Conservation (phyloP, 2,797 vertebrate genomes). For the Eulemur mongoz region DNA sequence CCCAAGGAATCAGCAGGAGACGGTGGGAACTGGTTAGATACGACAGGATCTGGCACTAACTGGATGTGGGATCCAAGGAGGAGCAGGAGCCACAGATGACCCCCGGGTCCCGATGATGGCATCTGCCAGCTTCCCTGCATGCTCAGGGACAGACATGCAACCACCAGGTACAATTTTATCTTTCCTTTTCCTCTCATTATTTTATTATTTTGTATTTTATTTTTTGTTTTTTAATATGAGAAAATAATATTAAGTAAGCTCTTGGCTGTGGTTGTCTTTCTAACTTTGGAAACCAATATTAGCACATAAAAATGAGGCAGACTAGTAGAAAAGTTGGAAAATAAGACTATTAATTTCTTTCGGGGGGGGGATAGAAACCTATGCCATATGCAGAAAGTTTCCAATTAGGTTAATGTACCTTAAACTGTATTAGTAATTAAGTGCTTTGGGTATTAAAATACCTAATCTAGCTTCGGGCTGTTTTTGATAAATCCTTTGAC, state of each 20-base stretch:
- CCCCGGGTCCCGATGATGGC: background rate
- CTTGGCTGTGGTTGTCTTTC: background rate
- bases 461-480: conserved; percentile 81
- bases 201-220: conserved; percentile 49
- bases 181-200: conserved; percentile 35
- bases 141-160: background rate
- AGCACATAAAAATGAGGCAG: conserved; percentile 25
- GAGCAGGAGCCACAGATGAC: background rate
- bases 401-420: conserved; percentile 76
- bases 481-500: conserved; percentile 83
- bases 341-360: conserved; percentile 69
- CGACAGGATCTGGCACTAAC: background rate
- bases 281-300: conserved; percentile 50
- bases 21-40: background rate
- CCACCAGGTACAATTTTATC: background rate
- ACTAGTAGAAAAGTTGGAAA: conserved; percentile 57
- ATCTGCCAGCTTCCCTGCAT: background rate
- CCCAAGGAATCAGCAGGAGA: too few species aligned
- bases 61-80: background rate
- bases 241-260: conserved; percentile 48
- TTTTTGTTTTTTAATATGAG: conserved; percentile 30
- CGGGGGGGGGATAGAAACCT: background rate
- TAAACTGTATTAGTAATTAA: conserved; percentile 77
- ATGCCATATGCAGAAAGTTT: conserved; percentile 73
- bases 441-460: conserved; percentile 82